These are phyloP conservation scores for Phragmatobia fuliginosa DNA, from an alignment of 2,888 invertebrate species.

Conservation along the genomic window DNA sequence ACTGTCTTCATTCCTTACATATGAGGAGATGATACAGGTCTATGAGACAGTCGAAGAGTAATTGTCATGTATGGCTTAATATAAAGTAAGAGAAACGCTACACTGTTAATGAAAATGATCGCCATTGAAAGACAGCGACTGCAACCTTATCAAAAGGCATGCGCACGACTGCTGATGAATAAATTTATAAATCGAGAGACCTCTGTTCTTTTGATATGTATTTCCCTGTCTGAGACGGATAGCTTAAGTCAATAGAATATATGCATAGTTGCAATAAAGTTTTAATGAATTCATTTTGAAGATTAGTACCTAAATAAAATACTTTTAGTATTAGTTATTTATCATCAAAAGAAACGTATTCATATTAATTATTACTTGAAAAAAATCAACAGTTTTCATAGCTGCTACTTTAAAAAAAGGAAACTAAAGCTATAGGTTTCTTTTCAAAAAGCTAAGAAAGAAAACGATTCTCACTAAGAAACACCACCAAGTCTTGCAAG, in stretches of 20 bases:
- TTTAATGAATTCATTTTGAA: neutral
- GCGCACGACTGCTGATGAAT: slow-evolving; percentile 73
- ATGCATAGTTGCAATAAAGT: neutral
- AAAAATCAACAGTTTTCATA: neutral
- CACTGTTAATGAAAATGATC: slow-evolving; percentile 78
- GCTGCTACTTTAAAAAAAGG: too few relatives aligned
- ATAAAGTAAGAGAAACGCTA: slow-evolving; percentile 58
- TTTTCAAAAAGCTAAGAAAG: neutral
- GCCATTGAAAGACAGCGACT: slow-evolving; percentile 71
- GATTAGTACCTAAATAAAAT: neutral
- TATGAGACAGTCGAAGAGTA: neutral
- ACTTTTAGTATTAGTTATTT: neutral
- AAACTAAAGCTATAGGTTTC: too few relatives aligned
- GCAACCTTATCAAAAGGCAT: slow-evolving; percentile 82
- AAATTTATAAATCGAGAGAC: slow-evolving; percentile 76
- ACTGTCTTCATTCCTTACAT: slow-evolving; percentile 74
- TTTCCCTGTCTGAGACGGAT: slow-evolving; percentile 60
- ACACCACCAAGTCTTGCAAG: neutral
- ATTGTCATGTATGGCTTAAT: neutral
- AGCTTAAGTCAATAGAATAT: neutral
- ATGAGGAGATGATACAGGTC: slow-evolving; percentile 20
- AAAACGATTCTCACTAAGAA: neutral
- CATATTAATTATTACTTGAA: neutral
- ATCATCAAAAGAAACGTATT: neutral
- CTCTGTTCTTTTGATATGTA: slow-evolving; percentile 74